phyloP scores from a whole-genome alignment of 2,888 invertebrate genomes.

The Caenorhabditis sp. region DNA sequence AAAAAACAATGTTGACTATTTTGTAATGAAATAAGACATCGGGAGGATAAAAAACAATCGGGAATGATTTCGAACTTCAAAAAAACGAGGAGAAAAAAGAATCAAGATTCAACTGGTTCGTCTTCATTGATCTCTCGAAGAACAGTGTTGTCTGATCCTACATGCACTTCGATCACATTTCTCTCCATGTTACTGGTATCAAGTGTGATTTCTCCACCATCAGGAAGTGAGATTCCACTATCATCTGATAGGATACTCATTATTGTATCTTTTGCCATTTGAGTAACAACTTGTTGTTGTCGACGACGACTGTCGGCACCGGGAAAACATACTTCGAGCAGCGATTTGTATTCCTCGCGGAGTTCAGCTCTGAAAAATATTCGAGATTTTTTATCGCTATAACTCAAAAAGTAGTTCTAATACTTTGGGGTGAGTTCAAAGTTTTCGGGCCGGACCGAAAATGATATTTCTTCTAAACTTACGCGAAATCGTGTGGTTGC shows the following conservation, averaged over 20 bases:
- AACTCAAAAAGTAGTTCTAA: too few relatives aligned
- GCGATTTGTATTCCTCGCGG: constrained; percentile 36
- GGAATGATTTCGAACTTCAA: constrained; percentile 8
- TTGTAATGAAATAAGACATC: background rate
- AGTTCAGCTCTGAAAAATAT: constrained; percentile 39
- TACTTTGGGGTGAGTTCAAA: too few relatives aligned
- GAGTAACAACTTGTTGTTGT: constrained; percentile 20
- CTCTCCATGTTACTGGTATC: constrained; percentile 19
- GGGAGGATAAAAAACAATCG: constrained; percentile 2
- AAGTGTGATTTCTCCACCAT: constrained; percentile 19
- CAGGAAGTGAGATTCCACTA: constrained; percentile 28
- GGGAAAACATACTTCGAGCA: constrained; percentile 44
- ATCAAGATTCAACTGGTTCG: background rate
- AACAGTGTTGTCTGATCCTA: constrained; percentile 10
- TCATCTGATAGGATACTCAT: constrained; percentile 32
- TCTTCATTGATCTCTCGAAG: background rate
- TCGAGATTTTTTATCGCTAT: too few relatives aligned
- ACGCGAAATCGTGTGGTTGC: constrained; percentile 42
- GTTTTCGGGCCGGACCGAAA: too few relatives aligned
- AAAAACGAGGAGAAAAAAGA: constrained; percentile 3
- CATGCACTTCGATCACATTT: constrained; percentile 30
- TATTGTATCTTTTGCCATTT: constrained; percentile 24
- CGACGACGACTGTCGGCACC: constrained; percentile 33
- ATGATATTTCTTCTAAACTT: constrained; percentile 5
- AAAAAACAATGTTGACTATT: background rate